Evolutionary conservation across 2,888 invertebrate species (phyloP), one percentile per base, ranked within the genome.

Genomic region (Idaea straminata): DNA sequence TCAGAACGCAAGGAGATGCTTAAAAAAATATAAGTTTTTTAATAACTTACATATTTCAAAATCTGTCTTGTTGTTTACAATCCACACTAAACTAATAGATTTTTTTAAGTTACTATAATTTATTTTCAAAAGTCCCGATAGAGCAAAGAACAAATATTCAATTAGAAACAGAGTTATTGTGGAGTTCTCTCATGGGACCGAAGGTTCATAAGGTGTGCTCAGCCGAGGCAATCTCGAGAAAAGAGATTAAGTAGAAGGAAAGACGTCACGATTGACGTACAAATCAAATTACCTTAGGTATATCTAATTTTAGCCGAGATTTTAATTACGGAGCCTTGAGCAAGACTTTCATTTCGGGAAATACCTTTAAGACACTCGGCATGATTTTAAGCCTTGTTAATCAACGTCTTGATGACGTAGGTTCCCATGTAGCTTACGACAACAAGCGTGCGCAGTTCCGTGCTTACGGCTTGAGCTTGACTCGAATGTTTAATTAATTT

Each of bases 141-240:
- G 25, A 59, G 25, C 59, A 34, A 34, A 34, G 59, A 15, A 58
- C 61, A 62, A 60, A 13, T 62, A 64, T 64, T 64, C 60, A 68
- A 66, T 64, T 64, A 63, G 62, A 64, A 61, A 61, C 61, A 16
- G 58, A 63, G 59, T 61, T 61, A 63, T 64, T 64, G 61, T 59
- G 34, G 34, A 47, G 59, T 15, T 25, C 7, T 25, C 34, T 16
- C 13, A 34, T 59, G 47, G 47, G 47, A 47, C 10, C 13, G 47
- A 47, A 47, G 47, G 47, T 47, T 47, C 47, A 47, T 13, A 47
- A 47, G 47, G 47, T 47, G 13, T 16, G 59, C 34, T 59, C 59
- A 59, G 59, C 16, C 34, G 25, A 59, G 34, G 59, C 34, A 59
- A 59, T 59, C 59, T 59, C 15, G 59, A 16, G 59, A 34, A 34